phyloP scores from a whole-genome alignment of 53 echinoderm and acorn worm species.

The Apostichopus leukothele region DNA sequence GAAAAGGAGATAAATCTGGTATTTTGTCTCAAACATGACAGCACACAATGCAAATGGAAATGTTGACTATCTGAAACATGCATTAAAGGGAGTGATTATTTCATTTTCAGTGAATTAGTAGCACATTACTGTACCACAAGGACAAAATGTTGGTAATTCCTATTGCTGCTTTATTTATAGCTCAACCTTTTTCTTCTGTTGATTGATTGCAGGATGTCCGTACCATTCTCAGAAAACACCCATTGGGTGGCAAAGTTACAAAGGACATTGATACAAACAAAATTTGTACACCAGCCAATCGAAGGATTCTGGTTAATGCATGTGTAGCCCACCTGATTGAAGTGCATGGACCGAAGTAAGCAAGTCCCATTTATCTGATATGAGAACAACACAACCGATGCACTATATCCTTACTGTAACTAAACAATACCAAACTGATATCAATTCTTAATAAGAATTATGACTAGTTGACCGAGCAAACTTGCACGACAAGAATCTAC shows the following conservation, averaged over 20 bases:
- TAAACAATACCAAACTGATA: too few relatives aligned
- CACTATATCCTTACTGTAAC: too few relatives aligned
- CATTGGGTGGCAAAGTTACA: conserved; percentile 16
- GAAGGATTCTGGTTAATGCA: conserved; percentile 24
- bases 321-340: conserved; percentile 37
- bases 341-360: conserved; percentile 24
- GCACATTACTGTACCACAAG: too few relatives aligned
- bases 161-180: not conserved
- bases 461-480: too few relatives aligned
- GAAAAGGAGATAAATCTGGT: not conserved
- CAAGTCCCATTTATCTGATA: not conserved
- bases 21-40: not conserved
- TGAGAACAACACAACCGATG: too few relatives aligned
- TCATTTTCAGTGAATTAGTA: too few relatives aligned
- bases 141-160: not conserved
- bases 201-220: conserved; percentile 26
- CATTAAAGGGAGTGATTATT: too few relatives aligned
- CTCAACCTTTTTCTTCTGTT: not conserved
- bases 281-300: conserved; percentile 26
- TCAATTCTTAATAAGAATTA: too few relatives aligned
- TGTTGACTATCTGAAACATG: too few relatives aligned
- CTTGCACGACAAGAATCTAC: too few relatives aligned
- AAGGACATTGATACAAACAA: conserved; percentile 20
- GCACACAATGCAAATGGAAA: not conserved
- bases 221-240: conserved; percentile 32